Evolutionary conservation across 2,797 vertebrate species (phyloP), one percentile per base, ranked within the genome.

Genomic region (Pristis pectinata): DNA sequence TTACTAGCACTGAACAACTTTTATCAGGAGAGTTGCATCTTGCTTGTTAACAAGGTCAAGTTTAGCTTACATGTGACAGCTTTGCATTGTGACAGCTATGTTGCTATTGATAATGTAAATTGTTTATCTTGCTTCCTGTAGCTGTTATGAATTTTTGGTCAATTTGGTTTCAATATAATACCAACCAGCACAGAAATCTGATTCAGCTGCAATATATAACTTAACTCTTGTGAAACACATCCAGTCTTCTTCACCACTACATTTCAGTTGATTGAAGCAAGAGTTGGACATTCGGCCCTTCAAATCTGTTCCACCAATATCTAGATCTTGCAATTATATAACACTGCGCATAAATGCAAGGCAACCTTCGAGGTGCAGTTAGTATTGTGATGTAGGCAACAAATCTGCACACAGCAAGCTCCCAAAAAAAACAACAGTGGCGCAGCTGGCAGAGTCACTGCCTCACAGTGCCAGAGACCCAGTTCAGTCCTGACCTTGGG

Each of bases 111-210:
- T 49, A 27, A 53, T 19, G 24, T 85, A 85, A 85, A 49, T 85
- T 8, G 53, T 85, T 85, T 24, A 53, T 53, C 19, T 85, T 82
- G 85, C 82, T 49, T 85, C 41, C 82, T 85, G 82, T 49, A 85
- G 49, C 9, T 41, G 82, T 49, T 85, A 30, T 1, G 77, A 56
- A 9, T 85, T 24, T 22, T 49, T 24, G 82, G 27, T 53, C 19
- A 85, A 85, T 85, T 85, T 85, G 82, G 82, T 85, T 85, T 53
- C 49, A 8, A 34, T 85, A 24, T 56, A 85, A 22, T 85, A 85
- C 49, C 82, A 41, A 53, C 44, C 49, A 27, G 19, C 82, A 53
- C 27, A 85, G 44, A 85, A 85, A 85, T 27, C 19, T 49, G 82
- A 85, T 85, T 53, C 37, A 24, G 6, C 44, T 85, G 82, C 41